A percentile compares a stretch with the other conserved stretches of the same genome.
Evolutionary conservation across 92 coral and sea anemone genomes (phyloP).

Genomic region (Ricordea florida): DNA sequence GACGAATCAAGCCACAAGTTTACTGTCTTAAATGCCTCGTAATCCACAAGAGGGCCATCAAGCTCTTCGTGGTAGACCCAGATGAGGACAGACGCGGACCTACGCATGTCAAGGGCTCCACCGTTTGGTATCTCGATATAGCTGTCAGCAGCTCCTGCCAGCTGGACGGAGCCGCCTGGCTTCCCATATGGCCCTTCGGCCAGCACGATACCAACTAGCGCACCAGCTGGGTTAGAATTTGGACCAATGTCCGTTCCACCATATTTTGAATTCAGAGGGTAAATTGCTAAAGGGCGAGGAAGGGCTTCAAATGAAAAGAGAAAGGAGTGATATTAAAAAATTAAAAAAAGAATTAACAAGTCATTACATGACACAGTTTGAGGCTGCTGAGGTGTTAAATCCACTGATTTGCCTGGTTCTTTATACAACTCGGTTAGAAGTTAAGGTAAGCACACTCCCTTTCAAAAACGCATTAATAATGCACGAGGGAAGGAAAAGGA

Average conservation of each 20-base stretch:
- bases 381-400: too few relatives aligned
- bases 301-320: conserved; percentile 1
- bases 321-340: too few relatives aligned
- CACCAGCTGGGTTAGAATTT: conserved; percentile 8
- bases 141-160: neutral
- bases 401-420: too few relatives aligned
- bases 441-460: too few relatives aligned
- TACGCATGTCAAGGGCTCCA: conserved; percentile 25
- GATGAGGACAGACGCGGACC: conserved; percentile 13
- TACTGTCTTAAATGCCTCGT: neutral
- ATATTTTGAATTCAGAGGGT: conserved; percentile 5
- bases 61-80: conserved; percentile 43
- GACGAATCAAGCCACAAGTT: neutral
- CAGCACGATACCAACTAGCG: neutral
- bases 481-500: too few relatives aligned
- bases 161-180: conserved; percentile 3
- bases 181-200: conserved; percentile 32
- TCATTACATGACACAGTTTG: too few relatives aligned
- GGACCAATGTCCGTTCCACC: conserved; percentile 33
- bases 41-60: conserved; percentile 29
- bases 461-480: too few relatives aligned
- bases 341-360: too few relatives aligned
- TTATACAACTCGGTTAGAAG: too few relatives aligned
- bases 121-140: conserved; percentile 30
- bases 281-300: conserved; percentile 27